Conservation (phyloP, 2,888 invertebrate genomes). For the Melanchra persicariae region DNA sequence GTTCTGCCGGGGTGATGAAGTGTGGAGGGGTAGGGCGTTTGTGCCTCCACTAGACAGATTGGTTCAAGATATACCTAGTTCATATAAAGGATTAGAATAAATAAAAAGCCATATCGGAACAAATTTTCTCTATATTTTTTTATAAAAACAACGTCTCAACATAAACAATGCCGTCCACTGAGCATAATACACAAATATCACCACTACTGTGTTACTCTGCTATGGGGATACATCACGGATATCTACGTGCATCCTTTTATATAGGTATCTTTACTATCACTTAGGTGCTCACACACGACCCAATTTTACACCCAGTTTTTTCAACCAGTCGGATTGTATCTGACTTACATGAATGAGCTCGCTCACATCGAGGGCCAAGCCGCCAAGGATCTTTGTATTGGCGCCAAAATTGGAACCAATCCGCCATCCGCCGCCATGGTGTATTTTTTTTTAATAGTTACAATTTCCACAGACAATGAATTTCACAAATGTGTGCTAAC, state of each 20-base stretch:
- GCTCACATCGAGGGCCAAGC: no score
- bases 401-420: not conserved
- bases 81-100: slow-evolving; percentile 28
- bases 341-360: not conserved
- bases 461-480: no score
- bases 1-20: no score
- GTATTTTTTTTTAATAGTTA: not conserved
- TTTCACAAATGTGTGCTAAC: no score
- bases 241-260: slow-evolving; percentile 57
- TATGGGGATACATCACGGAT: slow-evolving; percentile 54
- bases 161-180: slow-evolving; percentile 73
- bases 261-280: slow-evolving; percentile 50
- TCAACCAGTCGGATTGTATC: slow-evolving; percentile 6
- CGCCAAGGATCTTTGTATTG: no score
- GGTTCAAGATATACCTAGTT: no score
- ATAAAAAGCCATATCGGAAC: slow-evolving; percentile 73
- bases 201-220: slow-evolving; percentile 47
- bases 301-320: slow-evolving; percentile 46
- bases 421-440: not conserved
- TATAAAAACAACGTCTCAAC: slow-evolving; percentile 85
- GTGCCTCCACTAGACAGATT: no score
- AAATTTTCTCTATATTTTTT: slow-evolving; percentile 81
- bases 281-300: slow-evolving; percentile 15
- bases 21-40: no score
- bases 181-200: slow-evolving; percentile 61